phyloP scores from a whole-genome alignment of 2,797 vertebrate genomes.

The Merluccius polli region DNA sequence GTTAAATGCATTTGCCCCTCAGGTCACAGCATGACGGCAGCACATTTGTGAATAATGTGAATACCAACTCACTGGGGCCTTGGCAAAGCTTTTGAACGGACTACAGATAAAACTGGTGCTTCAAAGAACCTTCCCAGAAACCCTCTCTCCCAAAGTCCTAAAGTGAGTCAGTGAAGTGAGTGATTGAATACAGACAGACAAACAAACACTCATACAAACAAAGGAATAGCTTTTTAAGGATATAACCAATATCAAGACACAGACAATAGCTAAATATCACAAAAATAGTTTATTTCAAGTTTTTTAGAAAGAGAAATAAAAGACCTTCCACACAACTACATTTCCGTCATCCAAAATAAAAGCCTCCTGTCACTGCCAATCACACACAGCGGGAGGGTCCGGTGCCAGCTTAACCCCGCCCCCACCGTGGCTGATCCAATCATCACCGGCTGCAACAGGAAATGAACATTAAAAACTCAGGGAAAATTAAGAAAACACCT shows the following conservation, averaged over 20 bases:
- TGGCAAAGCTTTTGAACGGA: background rate
- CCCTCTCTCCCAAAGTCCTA: background rate
- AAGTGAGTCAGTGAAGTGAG: background rate
- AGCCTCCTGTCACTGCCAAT: slow-evolving; percentile 90
- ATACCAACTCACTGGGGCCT: background rate
- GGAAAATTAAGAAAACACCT: background rate
- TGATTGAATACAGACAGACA: background rate
- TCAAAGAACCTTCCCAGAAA: background rate
- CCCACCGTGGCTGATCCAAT: slow-evolving; percentile 82
- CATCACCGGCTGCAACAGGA: slow-evolving; percentile 81
- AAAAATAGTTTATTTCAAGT: slow-evolving; percentile 67
- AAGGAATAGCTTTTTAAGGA: slow-evolving; percentile 15
- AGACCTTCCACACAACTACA: slow-evolving; percentile 66
- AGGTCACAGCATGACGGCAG: background rate
- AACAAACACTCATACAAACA: background rate
- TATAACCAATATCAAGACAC: slow-evolving; percentile 22
- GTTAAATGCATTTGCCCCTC: background rate
- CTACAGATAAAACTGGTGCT: background rate
- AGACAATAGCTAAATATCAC: slow-evolving; percentile 37
- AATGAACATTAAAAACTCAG: background rate
- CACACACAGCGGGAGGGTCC: slow-evolving; percentile 88
- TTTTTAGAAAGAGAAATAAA: slow-evolving; percentile 39
- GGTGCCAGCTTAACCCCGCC: slow-evolving; percentile 93
- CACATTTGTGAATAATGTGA: background rate
- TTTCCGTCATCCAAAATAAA: slow-evolving; percentile 94